Evolutionary conservation across 2,797 vertebrate species (phyloP).

Genomic region (Microctenopoma lineatum): DNA sequence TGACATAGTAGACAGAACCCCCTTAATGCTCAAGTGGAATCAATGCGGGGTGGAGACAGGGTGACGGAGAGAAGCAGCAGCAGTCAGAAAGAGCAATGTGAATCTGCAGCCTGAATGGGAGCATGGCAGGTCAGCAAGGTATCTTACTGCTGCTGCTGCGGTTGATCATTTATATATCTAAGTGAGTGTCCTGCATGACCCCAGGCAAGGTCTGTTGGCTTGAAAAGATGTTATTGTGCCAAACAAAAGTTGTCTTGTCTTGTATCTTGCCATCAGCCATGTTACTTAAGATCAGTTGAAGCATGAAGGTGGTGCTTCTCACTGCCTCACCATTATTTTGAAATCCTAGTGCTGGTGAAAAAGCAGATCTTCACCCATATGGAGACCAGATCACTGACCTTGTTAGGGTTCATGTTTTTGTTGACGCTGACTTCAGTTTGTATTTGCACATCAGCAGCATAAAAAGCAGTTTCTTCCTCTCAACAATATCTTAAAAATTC

Average conservation of each 20-base stretch:
- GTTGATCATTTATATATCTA: conserved; percentile 14
- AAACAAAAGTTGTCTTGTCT: neutral
- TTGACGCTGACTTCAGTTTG: conserved; percentile 22
- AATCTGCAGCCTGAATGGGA: conserved; percentile 6
- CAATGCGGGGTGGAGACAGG: conserved; percentile 14
- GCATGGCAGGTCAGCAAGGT: conserved; percentile 19
- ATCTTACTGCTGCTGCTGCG: too few species aligned
- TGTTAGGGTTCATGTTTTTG: conserved; percentile 1
- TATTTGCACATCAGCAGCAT: conserved; percentile 17
- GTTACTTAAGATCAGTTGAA: conserved; percentile 26
- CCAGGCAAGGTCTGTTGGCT: conserved; percentile 15
- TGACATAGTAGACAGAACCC: conserved; percentile 1
- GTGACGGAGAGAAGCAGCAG: conserved; percentile 19
- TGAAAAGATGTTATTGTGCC: neutral
- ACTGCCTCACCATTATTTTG: conserved; percentile 13
- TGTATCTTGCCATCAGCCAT: conserved; percentile 18
- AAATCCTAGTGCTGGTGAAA: neutral
- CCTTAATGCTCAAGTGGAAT: conserved; percentile 25
- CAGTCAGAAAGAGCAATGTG: conserved; percentile 5
- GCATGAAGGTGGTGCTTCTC: conserved; percentile 28
- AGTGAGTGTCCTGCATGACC: conserved; percentile 12
- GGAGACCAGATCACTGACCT: conserved; percentile 9
- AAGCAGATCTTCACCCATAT: neutral
- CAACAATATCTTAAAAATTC: conserved; percentile 1
- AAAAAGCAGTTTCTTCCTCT: conserved; percentile 9